Percentiles rank a stretch among this genome's conserved stretches.
Evolutionary conservation across 1,140 invertebrate genomes (phyloP).

Genomic region (Venturia canescens): DNA sequence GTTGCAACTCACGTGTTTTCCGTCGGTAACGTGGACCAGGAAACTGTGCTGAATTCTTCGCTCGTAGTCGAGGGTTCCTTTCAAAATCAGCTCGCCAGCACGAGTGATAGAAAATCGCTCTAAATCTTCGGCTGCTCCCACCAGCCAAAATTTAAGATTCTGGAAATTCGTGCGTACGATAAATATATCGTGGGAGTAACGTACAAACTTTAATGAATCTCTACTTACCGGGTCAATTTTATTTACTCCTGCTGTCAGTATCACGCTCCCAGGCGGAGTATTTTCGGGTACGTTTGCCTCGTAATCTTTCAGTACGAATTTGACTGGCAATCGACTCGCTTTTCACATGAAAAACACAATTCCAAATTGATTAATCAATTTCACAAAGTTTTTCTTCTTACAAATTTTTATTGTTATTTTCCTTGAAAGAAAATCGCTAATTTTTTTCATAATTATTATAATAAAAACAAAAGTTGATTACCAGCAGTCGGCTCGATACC

Average conservation of each 20-base stretch:
- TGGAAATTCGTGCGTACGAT: slow-evolving; percentile 55
- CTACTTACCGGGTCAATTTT: slow-evolving; percentile 75
- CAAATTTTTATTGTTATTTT: slow-evolving; percentile 29
- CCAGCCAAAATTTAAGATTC: slow-evolving; percentile 81
- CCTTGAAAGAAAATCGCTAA: slow-evolving; percentile 33
- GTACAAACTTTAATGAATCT: too few relatives aligned
- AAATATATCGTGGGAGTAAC: too few relatives aligned
- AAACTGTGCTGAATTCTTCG: slow-evolving; percentile 84
- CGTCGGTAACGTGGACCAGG: slow-evolving; percentile 90
- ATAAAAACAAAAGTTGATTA: slow-evolving; percentile 46
- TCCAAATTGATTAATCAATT: neutral
- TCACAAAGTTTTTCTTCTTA: neutral
- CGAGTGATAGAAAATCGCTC: slow-evolving; percentile 85
- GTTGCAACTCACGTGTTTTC: slow-evolving; percentile 83
- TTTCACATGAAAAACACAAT: slow-evolving; percentile 49
- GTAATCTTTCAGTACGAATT: slow-evolving; percentile 87
- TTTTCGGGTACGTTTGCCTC: slow-evolving; percentile 86
- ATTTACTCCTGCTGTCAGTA: slow-evolving; percentile 79
- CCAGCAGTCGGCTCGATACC: slow-evolving; percentile 68
- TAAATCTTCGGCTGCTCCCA: slow-evolving; percentile 81
- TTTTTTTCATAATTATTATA: neutral
- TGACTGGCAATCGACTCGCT: slow-evolving; percentile 75
- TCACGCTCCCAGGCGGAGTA: slow-evolving; percentile 83
- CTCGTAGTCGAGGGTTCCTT: slow-evolving; percentile 89
- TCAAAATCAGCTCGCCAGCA: slow-evolving; percentile 88